Conservation (phyloP, 2,113 vertebrate species). For the Naja naja region DNA sequence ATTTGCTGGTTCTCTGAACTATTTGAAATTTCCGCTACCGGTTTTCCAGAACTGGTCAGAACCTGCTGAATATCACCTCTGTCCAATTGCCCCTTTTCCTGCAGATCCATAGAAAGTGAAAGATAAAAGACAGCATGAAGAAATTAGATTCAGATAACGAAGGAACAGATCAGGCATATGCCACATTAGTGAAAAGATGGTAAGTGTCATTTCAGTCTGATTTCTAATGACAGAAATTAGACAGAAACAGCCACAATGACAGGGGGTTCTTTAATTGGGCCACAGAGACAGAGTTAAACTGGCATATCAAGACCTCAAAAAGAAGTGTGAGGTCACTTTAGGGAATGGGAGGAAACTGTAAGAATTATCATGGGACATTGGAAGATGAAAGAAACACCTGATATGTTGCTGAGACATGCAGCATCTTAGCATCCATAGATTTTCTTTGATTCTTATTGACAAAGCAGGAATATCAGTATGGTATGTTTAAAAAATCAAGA, state of each 20-base stretch:
- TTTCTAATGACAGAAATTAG: not conserved
- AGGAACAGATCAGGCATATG: slow-evolving; percentile 3
- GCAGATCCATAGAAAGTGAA: slow-evolving; percentile 28
- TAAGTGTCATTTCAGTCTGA: not conserved
- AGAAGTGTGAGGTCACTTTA: not conserved
- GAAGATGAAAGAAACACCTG: not conserved
- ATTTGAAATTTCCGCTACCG: too few species aligned
- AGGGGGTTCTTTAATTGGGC: slow-evolving; percentile 8
- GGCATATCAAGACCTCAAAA: not conserved
- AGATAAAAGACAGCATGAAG: slow-evolving; percentile 8
- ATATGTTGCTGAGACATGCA: not conserved
- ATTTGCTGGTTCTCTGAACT: too few species aligned
- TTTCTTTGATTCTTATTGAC: not conserved
- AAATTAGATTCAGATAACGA: not conserved
- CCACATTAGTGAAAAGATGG: not conserved
- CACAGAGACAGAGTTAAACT: not conserved
- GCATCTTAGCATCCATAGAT: not conserved
- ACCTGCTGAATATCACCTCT: too few species aligned
- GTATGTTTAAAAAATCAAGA: not conserved
- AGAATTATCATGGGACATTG: not conserved
- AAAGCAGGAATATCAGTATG: not conserved
- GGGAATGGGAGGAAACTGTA: not conserved
- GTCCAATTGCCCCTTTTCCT: slow-evolving; percentile 15
- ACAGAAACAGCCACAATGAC: not conserved
- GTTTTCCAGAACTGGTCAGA: too few species aligned